Evolutionary conservation across 2,888 invertebrate genomes (phyloP), one percentile per base, ranked within the genome.

Genomic region (Ophion ventricosus): DNA sequence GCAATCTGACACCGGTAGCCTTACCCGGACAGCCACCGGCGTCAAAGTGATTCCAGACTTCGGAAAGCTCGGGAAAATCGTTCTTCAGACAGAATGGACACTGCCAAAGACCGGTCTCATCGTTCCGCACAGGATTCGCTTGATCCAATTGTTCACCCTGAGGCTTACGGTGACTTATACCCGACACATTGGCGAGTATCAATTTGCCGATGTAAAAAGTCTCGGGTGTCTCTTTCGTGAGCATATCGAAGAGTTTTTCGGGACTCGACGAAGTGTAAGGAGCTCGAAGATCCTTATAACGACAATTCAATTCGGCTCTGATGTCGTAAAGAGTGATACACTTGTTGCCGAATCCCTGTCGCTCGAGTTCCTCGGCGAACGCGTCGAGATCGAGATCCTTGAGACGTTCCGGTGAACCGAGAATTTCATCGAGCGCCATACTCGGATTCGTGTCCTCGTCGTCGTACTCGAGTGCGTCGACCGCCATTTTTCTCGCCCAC

Each of bases 401-500:
- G 56, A 98, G 94, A 87, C 98, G 95, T 91, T 98, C 98, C 0
- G 99, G 99, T 20, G 97, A 96, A 93, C 98, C 98, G 5, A 99
- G 94, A 90, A 99, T 99, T 93, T 99, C 99, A 93, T 99, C 99
- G 59, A 99, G 94, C 10, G 99, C 99, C 0, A 98, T 98, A 0
- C 98, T 98, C 0, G 99, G 98, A 93, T 98, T 98, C 0, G 97
- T 97, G 88, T 82, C 80, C 26, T 98, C 98, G 92, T 98, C 98
- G 92, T 99, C 99, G 90, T 98, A 98, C 91, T 99, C 99, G 79
- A 99, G 94, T 0, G 99, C 99, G 94, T 99, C 99, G 0, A 99
- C 98, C 0, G 99, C 99, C 99, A 99, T 99, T 94, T 99, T 99
- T 67, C 99, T 95, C 0, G 99, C 99, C 99, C 99, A 99, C 92